Evolutionary conservation across 2,113 vertebrate species (phyloP), one percentile per base, ranked within the genome.

Genomic region (Syrmaticus mikado): DNA sequence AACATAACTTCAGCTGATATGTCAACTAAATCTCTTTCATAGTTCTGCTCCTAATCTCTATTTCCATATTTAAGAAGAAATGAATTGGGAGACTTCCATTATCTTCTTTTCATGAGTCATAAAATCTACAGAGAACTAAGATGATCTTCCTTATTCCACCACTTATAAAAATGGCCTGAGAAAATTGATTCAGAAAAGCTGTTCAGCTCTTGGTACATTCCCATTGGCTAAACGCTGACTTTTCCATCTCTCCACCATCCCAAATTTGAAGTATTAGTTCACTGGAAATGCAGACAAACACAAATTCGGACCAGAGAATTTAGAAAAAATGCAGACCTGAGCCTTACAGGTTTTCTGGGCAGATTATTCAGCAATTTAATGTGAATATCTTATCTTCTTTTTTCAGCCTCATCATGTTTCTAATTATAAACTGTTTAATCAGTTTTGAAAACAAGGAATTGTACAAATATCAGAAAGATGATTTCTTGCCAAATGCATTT

Each of bases 391-490:
- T 61, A 28, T 22, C 8, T 75, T 67, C 3, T 61, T 78, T 85
- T 90, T 48, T 58, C 28, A 79, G 45, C 3, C 32, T 82, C 75
- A 53, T 62, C 36, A 22, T 1, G 0, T 41, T 24, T 48, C 11
- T 58, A 53, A n/a, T 85, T 66, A 48, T 45, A 20, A 92, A 75
- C 12, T 27, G 3, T 71, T 86, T 13, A 34, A 36, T 80, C 17
- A 24, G 10, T 89, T 96, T 78, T 72, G 66, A 94, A 92, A 92
- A 27, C 25, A 92, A 82, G 53, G 40, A 75, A 73, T 30, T 14
- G 32, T 38, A 21, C 82, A 85, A 67, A 55, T 8, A 28, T 13
- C n/a, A 85, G 53, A 53, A 58, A 87, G 1, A 43, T 28, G 1
- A 34, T 46, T 89, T 84, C 20, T 61, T 82, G 58, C 40, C 57